Evolutionary conservation across 2,888 invertebrate genomes (phyloP).

Genomic region (Crossocerus cetratus): DNA sequence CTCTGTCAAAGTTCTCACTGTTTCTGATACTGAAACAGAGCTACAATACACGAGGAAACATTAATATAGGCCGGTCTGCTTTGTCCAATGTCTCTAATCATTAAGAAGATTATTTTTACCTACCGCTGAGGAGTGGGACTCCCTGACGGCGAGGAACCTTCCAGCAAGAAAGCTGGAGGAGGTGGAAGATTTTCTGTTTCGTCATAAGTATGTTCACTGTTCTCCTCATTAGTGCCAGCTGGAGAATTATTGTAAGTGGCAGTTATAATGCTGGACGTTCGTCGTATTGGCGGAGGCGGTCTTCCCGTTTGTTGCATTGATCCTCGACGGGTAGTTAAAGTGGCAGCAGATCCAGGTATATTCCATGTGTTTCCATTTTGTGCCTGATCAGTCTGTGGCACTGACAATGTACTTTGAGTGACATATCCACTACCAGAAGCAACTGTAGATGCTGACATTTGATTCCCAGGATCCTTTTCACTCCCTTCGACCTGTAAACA

Average conservation of each 20-base stretch:
- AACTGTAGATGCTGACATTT: conserved; percentile 83
- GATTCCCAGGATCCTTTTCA: conserved; percentile 72
- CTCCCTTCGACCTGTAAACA: conserved; percentile 69
- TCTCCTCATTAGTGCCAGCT: conserved; percentile 54
- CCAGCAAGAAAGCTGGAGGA: conserved; percentile 87
- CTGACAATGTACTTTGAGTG: conserved; percentile 85
- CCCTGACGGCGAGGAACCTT: conserved; percentile 76
- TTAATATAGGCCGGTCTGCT: neutral
- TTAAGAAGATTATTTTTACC: conserved; percentile 11
- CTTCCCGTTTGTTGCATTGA: conserved; percentile 83
- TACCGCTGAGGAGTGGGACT: conserved; percentile 73
- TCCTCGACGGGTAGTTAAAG: conserved; percentile 79
- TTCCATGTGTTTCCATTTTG: conserved; percentile 67
- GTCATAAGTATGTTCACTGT: conserved; percentile 56
- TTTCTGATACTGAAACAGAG: conserved; percentile 85
- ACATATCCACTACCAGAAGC: conserved; percentile 88
- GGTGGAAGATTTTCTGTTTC: conserved; percentile 84
- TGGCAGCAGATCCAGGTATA: conserved; percentile 60
- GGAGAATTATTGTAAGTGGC: conserved; percentile 37
- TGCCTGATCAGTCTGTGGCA: conserved; percentile 69
- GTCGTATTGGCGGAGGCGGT: conserved; percentile 87
- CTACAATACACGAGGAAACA: conserved; percentile 47
- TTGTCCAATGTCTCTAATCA: neutral
- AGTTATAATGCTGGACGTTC: conserved; percentile 84
- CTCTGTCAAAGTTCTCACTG: conserved; percentile 90